phyloP scores from a whole-genome alignment of 2,113 vertebrate genomes.

The Neodon shergylaensis region DNA sequence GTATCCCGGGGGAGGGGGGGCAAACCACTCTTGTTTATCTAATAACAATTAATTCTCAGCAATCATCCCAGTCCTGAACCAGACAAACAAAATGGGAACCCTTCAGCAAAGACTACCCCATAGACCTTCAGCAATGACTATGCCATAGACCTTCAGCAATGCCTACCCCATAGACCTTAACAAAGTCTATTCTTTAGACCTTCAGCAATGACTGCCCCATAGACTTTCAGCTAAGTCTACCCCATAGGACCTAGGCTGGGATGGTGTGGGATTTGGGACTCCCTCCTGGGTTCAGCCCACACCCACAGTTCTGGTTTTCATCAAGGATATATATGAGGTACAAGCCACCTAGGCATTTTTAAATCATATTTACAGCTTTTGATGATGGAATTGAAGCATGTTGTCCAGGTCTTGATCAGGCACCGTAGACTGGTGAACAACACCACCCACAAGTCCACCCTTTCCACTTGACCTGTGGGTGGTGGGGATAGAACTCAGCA shows the following conservation, averaged over 20 bases:
- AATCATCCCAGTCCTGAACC: background rate
- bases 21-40: constrained; percentile 75
- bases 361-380: constrained; percentile 13
- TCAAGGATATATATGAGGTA: background rate
- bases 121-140: background rate
- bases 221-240: background rate
- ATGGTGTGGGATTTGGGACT: accelerated
- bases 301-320: background rate
- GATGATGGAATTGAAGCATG: background rate
- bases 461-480: background rate
- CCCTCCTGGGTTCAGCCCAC: background rate
- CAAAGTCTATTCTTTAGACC: background rate
- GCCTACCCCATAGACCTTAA: background rate
- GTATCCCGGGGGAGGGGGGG: constrained; percentile 3
- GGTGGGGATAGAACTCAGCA: background rate
- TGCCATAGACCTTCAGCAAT: background rate
- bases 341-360: background rate
- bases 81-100: constrained; percentile 18
- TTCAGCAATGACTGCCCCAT: background rate
- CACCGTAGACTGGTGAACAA: background rate
- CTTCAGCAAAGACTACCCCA: too few species aligned
- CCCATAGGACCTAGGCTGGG: background rate
- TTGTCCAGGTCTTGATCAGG: background rate
- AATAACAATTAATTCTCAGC: constrained; percentile 56
- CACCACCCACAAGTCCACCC: background rate